Evolutionary conservation across 2,113 vertebrate genomes (phyloP).

Genomic region (Bubo blakistoni): DNA sequence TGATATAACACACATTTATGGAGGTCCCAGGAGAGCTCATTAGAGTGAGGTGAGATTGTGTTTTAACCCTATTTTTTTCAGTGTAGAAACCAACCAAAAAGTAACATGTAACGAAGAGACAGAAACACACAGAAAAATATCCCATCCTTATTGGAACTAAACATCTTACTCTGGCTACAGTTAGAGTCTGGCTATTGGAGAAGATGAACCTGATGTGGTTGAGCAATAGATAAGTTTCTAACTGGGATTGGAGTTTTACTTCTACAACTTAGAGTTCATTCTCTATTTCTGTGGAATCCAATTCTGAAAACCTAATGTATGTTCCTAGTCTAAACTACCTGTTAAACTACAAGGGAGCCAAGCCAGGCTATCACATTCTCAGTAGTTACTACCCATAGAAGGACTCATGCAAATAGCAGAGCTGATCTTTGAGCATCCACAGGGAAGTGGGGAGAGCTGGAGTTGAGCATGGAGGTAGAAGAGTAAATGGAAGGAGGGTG

Average conservation of each 20-base stretch:
- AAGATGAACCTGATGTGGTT: neutral
- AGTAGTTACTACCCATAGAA: neutral
- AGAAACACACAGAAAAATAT: neutral
- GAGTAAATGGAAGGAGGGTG: neutral
- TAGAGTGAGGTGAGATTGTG: slow-evolving; percentile 30
- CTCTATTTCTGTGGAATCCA: neutral
- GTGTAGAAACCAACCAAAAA: neutral
- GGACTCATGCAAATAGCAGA: neutral
- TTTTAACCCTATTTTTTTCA: neutral
- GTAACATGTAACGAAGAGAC: neutral
- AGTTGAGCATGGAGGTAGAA: accelerated
- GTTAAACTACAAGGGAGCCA: neutral
- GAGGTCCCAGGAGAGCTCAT: slow-evolving; percentile 27
- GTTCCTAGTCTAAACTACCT: neutral
- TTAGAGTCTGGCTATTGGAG: neutral
- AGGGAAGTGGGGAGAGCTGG: neutral
- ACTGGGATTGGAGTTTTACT: neutral
- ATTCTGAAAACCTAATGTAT: neutral
- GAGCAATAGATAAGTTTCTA: neutral
- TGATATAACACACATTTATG: neutral
- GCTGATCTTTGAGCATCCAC: neutral
- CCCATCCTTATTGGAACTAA: neutral
- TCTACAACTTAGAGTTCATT: neutral
- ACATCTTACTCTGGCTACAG: neutral
- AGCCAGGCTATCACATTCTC: neutral